Base-by-base conservation (phyloP, 2,888 invertebrate genomes). In the Nineta flava region DNA sequence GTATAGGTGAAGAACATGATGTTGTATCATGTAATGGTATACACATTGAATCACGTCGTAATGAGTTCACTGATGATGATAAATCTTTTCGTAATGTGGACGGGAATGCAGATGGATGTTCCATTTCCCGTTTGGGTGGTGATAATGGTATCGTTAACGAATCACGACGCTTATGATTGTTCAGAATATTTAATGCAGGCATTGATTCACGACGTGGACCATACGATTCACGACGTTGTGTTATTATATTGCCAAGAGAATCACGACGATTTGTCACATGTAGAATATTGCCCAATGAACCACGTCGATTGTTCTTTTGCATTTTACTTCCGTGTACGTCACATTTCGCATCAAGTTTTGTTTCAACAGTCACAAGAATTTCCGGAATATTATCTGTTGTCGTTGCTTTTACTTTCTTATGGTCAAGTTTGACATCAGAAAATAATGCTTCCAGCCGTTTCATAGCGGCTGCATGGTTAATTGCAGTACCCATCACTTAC, bases 381-480 rank as follows among this genome's bases (percentile, higher is more conserved):
- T 64, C 62, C 32, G 56, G 55, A n/a, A 55, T 55, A 26, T 17
- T n/a, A 12, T 13, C 47, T 58, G 12, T 32, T 61, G 58, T 13
- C 34, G 47, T 35, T 38, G n/a, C 15, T n/a, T 13, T 38, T 38
- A 13, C 15, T n/a, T 13, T 38, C 13, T 44, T 44, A 10, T 19
- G 44, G 19, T 44, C 44, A 19, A 44, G 19, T 61, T 72, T 77
- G 58, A 79, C 75, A 59, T 76, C 79, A 54, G 72, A 73, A 67
- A 85, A 84, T 62, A 85, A 75, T 43, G 80, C 79, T 62, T 84
- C 83, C 59, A 85, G 68, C 57, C 83, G 77, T 58, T 77, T 79
- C 64, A 84, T 77, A 35, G 82, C 81, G 53, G 76, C 72, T 51
- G 75, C 77, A 59, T 79, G 79, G 63, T 77, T 78, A 52, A 76